Conservation (phyloP, 1,140 invertebrate genomes). For the Centruroides sculpturatus region DNA sequence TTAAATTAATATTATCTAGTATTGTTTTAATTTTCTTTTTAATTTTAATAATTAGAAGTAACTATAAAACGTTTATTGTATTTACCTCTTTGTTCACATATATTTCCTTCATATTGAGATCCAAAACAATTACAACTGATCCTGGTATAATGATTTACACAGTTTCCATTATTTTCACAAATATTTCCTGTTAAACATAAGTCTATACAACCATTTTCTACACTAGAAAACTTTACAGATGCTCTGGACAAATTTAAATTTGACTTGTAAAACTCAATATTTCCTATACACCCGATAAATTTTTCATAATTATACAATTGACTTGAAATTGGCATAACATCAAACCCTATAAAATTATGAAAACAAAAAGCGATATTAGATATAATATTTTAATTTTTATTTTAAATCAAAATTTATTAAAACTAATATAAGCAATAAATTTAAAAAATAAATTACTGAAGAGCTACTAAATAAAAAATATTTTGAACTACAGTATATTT, state of each 20-base stretch:
- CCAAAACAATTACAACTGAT: slow-evolving; percentile 81
- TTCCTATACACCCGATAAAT: slow-evolving; percentile 77
- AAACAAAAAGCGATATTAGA: too few species aligned
- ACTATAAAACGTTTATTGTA: not conserved
- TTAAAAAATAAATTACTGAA: too few species aligned
- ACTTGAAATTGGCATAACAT: slow-evolving; percentile 35
- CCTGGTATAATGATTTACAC: slow-evolving; percentile 75
- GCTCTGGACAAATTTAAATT: slow-evolving; percentile 2
- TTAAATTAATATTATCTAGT: too few species aligned
- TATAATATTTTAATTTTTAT: too few species aligned
- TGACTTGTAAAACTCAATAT: slow-evolving; percentile 51
- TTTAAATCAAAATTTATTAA: too few species aligned
- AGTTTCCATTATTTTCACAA: slow-evolving; percentile 64
- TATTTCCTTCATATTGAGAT: slow-evolving; percentile 72
- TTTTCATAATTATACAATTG: slow-evolving; percentile 82
- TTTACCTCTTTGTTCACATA: slow-evolving; percentile 36
- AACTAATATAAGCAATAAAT: too few species aligned
- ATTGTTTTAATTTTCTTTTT: too few species aligned
- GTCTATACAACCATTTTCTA: slow-evolving; percentile 28
- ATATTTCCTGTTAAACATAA: slow-evolving; percentile 61
- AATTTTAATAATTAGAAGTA: not conserved
- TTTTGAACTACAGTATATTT: too few species aligned
- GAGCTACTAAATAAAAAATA: too few species aligned
- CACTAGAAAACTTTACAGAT: slow-evolving; percentile 12
- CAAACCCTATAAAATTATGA: not conserved